Evolutionary conservation across 2,888 invertebrate species (phyloP).

Genomic region (Cyrtodaria siliqua): DNA sequence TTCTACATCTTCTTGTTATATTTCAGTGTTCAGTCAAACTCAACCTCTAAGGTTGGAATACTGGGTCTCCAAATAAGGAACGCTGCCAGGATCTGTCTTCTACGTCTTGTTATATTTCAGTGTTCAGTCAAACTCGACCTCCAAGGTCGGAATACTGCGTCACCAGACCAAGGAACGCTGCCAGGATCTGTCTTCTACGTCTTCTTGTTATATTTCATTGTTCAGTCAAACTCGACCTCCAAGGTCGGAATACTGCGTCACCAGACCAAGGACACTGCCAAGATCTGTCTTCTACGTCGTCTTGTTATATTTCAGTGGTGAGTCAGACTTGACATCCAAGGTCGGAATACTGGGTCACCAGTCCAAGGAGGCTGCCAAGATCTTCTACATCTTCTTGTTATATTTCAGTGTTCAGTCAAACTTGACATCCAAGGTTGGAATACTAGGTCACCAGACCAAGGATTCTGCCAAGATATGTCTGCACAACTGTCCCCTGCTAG

Average conservation of each 20-base stretch:
- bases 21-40: too few relatives aligned
- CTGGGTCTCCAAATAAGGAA: constrained; percentile 80
- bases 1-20: too few relatives aligned
- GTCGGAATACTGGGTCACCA: constrained; percentile 81
- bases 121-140: neutral
- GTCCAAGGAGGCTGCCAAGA: constrained; percentile 79
- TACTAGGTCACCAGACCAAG: constrained; percentile 79
- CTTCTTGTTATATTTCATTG: too few relatives aligned
- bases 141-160: constrained; percentile 79
- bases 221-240: too few relatives aligned
- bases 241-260: constrained; percentile 80
- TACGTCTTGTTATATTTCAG: too few relatives aligned
- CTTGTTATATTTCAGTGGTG: too few relatives aligned
- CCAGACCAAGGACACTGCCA: constrained; percentile 80
- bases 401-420: too few relatives aligned
- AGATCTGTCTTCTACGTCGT: too few relatives aligned
- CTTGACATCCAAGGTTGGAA: constrained; percentile 70
- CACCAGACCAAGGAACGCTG: constrained; percentile 80
- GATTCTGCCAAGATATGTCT: constrained; percentile 82
- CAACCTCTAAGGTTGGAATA: constrained; percentile 71
- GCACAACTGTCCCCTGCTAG: constrained; percentile 83
- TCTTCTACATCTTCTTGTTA: too few relatives aligned
- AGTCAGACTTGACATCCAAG: too few relatives aligned
- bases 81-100: constrained; percentile 81
- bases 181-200: constrained; percentile 81